These are phyloP conservation scores for Trichonephila clavipes DNA, from an alignment of 1,140 invertebrate genomes.

Conservation along the genomic window DNA sequence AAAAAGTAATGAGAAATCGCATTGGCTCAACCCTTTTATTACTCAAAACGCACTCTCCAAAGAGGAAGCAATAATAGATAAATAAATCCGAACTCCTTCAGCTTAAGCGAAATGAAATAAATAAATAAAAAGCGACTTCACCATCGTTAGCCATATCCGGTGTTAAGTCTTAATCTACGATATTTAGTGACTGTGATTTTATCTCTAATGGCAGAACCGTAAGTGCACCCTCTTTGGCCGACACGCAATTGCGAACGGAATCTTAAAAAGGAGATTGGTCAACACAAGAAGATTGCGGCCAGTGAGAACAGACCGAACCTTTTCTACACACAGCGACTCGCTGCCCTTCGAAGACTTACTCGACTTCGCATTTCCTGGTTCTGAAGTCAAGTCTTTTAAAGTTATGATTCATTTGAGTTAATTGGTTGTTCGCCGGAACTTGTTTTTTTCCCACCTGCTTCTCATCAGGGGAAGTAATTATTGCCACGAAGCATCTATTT, in stretches of 20 bases:
- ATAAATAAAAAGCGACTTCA: background rate
- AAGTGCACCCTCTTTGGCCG: constrained; percentile 22
- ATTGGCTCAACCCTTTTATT: constrained; percentile 41
- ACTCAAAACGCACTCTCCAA: constrained; percentile 2
- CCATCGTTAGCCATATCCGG: constrained; percentile 52
- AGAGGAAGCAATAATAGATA: constrained; percentile 27
- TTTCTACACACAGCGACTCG: background rate
- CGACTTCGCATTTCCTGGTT: constrained; percentile 59
- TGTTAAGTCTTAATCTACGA: constrained; percentile 50
- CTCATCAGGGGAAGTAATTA: constrained; percentile 25
- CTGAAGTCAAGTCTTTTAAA: constrained; percentile 12
- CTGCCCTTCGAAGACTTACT: background rate
- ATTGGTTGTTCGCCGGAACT: constrained; percentile 43
- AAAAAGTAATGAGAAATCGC: background rate
- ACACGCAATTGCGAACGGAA: constrained; percentile 41
- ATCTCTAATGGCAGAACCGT: constrained; percentile 4
- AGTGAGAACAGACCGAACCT: background rate
- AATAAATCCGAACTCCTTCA: constrained; percentile 15
- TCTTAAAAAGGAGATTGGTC: constrained; percentile 20
- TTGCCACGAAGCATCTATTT: constrained; percentile 33
- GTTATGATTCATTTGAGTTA: constrained; percentile 50
- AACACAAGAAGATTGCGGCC: constrained; percentile 17
- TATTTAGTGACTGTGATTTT: constrained; percentile 49
- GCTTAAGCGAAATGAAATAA: constrained; percentile 17
- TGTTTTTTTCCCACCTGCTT: constrained; percentile 30